Conservation (phyloP, 2,888 invertebrate species). For the Digitonthophagus gazella region DNA sequence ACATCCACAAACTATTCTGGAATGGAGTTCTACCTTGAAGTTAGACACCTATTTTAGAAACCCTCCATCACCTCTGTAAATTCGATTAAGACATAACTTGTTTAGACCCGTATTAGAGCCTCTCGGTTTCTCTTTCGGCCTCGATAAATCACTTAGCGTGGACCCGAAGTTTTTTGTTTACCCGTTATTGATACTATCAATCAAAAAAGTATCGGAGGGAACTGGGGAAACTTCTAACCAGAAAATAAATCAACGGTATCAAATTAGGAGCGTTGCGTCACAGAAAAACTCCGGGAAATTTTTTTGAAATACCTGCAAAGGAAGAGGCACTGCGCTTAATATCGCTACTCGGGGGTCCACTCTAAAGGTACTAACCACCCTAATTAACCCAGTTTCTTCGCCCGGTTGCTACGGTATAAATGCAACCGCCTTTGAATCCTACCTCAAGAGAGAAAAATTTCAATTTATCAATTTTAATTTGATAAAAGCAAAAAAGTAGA, state of each 20-base stretch:
- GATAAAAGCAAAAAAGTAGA: too few species aligned
- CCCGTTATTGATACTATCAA: background rate
- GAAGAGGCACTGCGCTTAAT: background rate
- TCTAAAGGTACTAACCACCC: background rate
- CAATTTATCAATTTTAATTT: too few species aligned
- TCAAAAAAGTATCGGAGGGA: background rate
- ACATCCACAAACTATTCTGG: too few species aligned
- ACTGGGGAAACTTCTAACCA: background rate
- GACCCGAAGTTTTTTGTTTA: background rate
- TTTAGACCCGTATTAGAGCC: background rate
- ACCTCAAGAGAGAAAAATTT: background rate
- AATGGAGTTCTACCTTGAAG: too few species aligned
- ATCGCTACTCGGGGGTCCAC: background rate
- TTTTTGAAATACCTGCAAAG: background rate
- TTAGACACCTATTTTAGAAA: too few species aligned
- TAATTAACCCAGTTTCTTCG: background rate
- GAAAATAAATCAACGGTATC: background rate
- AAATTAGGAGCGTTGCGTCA: background rate
- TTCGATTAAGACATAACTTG: background rate
- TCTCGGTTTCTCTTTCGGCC: background rate
- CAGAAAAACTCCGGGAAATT: background rate
- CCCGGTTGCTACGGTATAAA: background rate
- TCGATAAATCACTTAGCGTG: background rate
- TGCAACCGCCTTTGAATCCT: background rate
- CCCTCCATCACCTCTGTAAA: too few species aligned